These are phyloP conservation scores for Jordanella pulchra DNA, from an alignment of 2,797 vertebrate genomes.

Conservation along the genomic window DNA sequence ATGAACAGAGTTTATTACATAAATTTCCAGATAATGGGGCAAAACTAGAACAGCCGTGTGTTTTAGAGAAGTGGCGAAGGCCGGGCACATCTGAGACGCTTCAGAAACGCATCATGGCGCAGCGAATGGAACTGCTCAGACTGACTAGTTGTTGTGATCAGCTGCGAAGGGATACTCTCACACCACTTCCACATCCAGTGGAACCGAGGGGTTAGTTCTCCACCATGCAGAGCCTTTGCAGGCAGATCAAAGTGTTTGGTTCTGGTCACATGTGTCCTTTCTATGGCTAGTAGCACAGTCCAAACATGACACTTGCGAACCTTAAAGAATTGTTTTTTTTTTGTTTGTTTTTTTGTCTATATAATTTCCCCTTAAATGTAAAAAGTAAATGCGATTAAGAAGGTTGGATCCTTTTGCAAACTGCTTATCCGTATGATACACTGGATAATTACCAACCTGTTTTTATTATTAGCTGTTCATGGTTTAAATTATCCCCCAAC, in stretches of 20 bases:
- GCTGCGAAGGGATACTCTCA: no score
- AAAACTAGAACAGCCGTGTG: no score
- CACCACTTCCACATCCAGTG: no score
- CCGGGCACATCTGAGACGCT: no score
- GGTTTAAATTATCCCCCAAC: constrained; percentile 41
- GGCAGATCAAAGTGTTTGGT: not conserved
- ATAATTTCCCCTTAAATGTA: not conserved
- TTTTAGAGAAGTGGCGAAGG: no score
- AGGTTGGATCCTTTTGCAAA: not conserved
- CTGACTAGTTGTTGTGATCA: no score
- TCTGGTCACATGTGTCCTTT: not conserved
- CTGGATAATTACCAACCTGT: not conserved
- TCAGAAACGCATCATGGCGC: no score
- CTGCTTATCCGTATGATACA: not conserved
- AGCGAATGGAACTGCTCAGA: no score
- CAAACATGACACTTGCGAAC: not conserved
- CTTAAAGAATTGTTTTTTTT: not conserved
- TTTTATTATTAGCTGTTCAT: constrained; percentile 31
- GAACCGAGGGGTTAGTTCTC: not conserved
- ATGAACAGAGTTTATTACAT: no score
- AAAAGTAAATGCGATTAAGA: not conserved
- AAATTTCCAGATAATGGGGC: no score
- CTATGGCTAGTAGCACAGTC: not conserved
- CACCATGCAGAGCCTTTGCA: not conserved
- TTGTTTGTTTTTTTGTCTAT: not conserved